Evolutionary conservation across 2,797 vertebrate genomes (phyloP), one percentile per base, ranked within the genome.

Genomic region (Rhadinocentrus ornatus): DNA sequence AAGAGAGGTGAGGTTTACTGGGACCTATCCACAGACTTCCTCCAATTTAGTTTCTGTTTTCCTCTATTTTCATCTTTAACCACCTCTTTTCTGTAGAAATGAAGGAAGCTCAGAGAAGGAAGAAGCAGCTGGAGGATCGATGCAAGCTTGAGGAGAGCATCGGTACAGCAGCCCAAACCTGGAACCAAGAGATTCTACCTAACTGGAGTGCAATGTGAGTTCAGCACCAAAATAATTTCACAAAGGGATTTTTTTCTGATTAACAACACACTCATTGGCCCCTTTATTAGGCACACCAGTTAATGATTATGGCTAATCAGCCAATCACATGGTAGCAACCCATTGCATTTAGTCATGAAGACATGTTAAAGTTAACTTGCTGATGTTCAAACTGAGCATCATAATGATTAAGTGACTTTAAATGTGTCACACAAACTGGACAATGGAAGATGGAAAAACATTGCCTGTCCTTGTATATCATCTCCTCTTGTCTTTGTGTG

Each of bases 111-210:
- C 97, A 97, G 92, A 96, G 95, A 89, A 95, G 95, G 69, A 96
- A 85, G 85, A 97, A 96, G 82, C 96, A 97, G 90, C 94, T 97
- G 82, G 95, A 97, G 87, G 96, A 97, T 71, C 88, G 97, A 24
- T 98, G 96, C 80, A 95, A 94, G 78, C 87, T 97, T 8, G 97
- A 98, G 76, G 97, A 99, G 29, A 97, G 92, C 88, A 98, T 98
- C 0, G 96, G 96, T n/a, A 96, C 95, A 1, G 97, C 97, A 0
- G 96, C 96, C 53, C 91, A 96, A 73, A 96, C 93, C 44, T 98
- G 97, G 97, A 98, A 95, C 86, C 97, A 96, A 32, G 97, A 99
- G 82, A 96, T 99, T 75, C 69, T 99, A 48, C 97, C 97, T 0
- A 96, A 98, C 93, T 98, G 97, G 97, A 95, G 96, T 66, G 93